Evolutionary conservation across 2,113 vertebrate genomes (phyloP), one percentile per base, ranked within the genome.

Genomic region (Oriolus oriolus): DNA sequence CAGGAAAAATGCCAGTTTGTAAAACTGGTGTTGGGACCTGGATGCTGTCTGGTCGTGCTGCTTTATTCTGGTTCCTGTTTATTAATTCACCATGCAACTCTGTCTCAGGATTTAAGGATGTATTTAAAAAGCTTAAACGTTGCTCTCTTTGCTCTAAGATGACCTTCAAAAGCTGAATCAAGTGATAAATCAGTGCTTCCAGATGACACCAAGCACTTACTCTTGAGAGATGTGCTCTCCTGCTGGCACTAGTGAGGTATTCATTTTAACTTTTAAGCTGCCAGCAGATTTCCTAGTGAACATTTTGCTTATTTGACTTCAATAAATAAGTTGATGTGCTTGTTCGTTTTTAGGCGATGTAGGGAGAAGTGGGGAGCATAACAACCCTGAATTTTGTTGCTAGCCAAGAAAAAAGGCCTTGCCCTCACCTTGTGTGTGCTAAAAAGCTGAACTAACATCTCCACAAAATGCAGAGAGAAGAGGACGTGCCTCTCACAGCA

Each of bases 111-210:
- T 68, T 85, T 89, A 39, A 80, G 63, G 57, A 68, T 85, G 11
- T 27, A 35, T 70, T 89, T 66, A 22, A 95, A 91, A 93, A 92
- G 54, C 85, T 86, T 86, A 54, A 82, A 79, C 0, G 0, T 39
- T 87, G 42, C 71, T 87, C 75, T 90, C 56, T 35, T 41, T 61
- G 87, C 74, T 95, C 63, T 22, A 23, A 87, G 84, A 81, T 94
- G 85, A 96, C 93, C 92, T 97, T 95, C 93, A 96, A 52, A 86
- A 88, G 60, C 85, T 60, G 95, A 77, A 59, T 35, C 30, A 8
- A 78, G 85, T 89, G 73, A 59, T 94, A 94, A 63, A 81, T 71
- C 79, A 83, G 68, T 56, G 75, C 52, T 87, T 88, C 66, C 71
- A 71, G 90, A 27, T 83, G 71, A 80, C 42, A 52, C 8, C 20